Evolutionary conservation across 2,797 vertebrate genomes (phyloP).

Genomic region (Lagocephalus sceleratus): DNA sequence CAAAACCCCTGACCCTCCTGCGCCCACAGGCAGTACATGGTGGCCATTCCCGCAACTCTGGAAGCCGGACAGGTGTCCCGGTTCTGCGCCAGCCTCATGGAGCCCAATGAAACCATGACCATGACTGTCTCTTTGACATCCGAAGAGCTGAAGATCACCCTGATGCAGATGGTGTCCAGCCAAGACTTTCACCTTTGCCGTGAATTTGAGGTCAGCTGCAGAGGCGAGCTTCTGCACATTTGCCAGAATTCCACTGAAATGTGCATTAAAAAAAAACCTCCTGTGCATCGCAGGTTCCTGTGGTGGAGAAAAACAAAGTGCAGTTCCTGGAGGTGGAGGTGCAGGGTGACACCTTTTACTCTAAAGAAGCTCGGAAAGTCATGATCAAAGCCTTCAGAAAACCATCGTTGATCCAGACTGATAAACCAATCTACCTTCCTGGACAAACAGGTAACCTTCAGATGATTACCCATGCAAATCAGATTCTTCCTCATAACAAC

Average conservation of each 20-base stretch:
- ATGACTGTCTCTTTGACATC: slow-evolving; percentile 58
- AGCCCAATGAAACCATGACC: slow-evolving; percentile 59
- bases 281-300: slow-evolving; percentile 50
- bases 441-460: slow-evolving; percentile 71
- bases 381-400: slow-evolving; percentile 59
- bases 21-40: slow-evolving; percentile 62
- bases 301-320: slow-evolving; percentile 11
- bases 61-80: slow-evolving; percentile 52
- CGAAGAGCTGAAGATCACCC: slow-evolving; percentile 15
- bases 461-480: too few relatives aligned
- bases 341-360: slow-evolving; percentile 69
- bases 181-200: slow-evolving; percentile 55
- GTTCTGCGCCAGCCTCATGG: slow-evolving; percentile 64
- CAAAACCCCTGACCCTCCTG: too few relatives aligned
- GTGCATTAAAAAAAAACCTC: background rate
- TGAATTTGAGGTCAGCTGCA: slow-evolving; percentile 53
- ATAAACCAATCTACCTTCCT: slow-evolving; percentile 88
- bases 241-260: background rate
- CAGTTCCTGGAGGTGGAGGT: slow-evolving; percentile 60
- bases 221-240: background rate
- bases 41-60: slow-evolving; percentile 56
- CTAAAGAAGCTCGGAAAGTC: slow-evolving; percentile 71
- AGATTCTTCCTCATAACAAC: too few relatives aligned
- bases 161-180: slow-evolving; percentile 40
- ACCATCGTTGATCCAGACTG: slow-evolving; percentile 83